Evolutionary conservation across 1,140 invertebrate genomes (phyloP).

Genomic region (Melipona quadrifasciata): DNA sequence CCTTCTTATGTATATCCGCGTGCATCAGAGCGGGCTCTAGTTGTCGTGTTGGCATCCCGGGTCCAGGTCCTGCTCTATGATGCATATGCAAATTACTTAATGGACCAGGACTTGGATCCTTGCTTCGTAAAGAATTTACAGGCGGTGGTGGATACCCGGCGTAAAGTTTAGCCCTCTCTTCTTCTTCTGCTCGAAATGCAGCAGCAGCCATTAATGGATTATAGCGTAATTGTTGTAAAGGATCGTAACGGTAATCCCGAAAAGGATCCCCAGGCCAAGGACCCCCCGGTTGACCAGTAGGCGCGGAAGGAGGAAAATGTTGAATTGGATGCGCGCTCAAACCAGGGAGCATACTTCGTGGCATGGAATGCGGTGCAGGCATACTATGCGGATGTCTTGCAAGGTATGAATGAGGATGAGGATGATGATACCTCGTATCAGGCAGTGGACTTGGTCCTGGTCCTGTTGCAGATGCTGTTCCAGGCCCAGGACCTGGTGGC

Average conservation of each 20-base stretch:
- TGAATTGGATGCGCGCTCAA: slow-evolving; percentile 82
- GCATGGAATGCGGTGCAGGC: slow-evolving; percentile 78
- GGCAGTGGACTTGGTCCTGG: slow-evolving; percentile 75
- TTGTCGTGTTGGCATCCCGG: slow-evolving; percentile 69
- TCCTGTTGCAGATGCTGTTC: slow-evolving; percentile 60
- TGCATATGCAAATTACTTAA: slow-evolving; percentile 81
- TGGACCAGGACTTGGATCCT: slow-evolving; percentile 85
- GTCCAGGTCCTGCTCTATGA: slow-evolving; percentile 79
- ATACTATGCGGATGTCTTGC: slow-evolving; percentile 77
- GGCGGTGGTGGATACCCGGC: slow-evolving; percentile 85
- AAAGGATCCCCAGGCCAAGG: slow-evolving; percentile 84
- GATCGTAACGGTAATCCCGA: slow-evolving; percentile 87
- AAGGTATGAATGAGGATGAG: slow-evolving; percentile 77
- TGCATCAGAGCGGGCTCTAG: slow-evolving; percentile 75
- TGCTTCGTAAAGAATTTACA: slow-evolving; percentile 81
- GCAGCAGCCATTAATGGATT: slow-evolving; percentile 88
- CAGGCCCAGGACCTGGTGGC: slow-evolving; percentile 66
- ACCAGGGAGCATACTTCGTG: slow-evolving; percentile 81
- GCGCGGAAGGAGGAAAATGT: slow-evolving; percentile 81
- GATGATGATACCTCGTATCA: slow-evolving; percentile 76
- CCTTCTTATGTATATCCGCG: slow-evolving; percentile 81
- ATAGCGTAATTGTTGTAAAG: slow-evolving; percentile 85
- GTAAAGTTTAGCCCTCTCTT: slow-evolving; percentile 88
- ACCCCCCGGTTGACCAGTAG: slow-evolving; percentile 81
- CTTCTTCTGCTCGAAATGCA: slow-evolving; percentile 86